phyloP scores from a whole-genome alignment of 2,113 vertebrate genomes.

The Leiothrix lutea region DNA sequence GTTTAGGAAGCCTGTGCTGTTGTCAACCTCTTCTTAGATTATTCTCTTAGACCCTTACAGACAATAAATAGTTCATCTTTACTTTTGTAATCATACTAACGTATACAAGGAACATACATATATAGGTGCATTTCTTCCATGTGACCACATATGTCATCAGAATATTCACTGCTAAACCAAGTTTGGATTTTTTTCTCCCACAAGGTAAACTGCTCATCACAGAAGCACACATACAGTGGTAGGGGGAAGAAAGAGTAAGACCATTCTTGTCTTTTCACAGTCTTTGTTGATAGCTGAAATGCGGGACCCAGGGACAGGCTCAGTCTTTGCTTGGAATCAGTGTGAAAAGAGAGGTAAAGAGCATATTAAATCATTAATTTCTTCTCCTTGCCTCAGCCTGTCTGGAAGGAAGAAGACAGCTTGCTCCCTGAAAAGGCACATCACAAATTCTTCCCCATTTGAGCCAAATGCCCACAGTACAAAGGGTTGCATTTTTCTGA shows the following conservation, averaged over 20 bases:
- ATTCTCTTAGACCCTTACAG: not conserved
- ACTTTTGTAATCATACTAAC: not conserved
- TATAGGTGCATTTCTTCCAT: not conserved
- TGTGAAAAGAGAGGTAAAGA: not conserved
- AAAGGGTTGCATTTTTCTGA: not conserved
- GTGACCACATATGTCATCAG: not conserved
- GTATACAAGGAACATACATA: not conserved
- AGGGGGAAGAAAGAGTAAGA: not conserved
- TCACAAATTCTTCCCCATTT: not conserved
- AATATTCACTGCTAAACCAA: not conserved
- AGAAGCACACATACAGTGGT: not conserved
- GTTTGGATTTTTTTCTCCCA: not conserved
- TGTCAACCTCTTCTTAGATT: not conserved
- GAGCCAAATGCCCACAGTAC: not conserved
- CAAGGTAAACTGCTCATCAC: not conserved
- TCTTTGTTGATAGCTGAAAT: not conserved
- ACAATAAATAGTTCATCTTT: not conserved
- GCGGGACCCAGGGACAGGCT: fast-evolving
- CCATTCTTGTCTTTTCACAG: not conserved
- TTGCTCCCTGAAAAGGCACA: not conserved
- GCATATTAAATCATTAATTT: not conserved
- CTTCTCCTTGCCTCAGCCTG: not conserved
- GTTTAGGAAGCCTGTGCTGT: not conserved
- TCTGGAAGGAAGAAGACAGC: not conserved
- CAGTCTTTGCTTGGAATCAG: not conserved